phyloP scores from a whole-genome alignment of 2,113 vertebrate genomes.

The Archilochus colubris region DNA sequence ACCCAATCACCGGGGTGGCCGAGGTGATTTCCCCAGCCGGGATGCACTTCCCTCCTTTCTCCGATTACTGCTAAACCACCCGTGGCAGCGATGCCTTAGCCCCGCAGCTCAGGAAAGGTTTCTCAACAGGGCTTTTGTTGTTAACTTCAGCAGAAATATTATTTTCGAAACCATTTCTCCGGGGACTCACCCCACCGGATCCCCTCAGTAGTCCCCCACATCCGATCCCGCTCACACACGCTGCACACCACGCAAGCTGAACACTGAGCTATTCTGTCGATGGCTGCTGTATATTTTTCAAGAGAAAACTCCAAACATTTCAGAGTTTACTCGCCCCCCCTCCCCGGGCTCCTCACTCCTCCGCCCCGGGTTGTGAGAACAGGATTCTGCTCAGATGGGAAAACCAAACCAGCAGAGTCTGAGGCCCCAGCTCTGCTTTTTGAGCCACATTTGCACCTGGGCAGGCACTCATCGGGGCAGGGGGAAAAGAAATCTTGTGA shows the following conservation, averaged over 20 bases:
- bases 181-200: constrained; percentile 15
- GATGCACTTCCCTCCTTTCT: not conserved
- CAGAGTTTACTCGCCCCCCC: not conserved
- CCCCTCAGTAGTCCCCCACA: constrained; percentile 12
- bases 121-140: constrained; percentile 9
- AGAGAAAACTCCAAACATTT: constrained; percentile 9
- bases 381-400: not conserved
- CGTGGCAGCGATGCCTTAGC: not conserved
- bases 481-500: not conserved
- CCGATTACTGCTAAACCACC: not conserved
- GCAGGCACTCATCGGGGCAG: not conserved
- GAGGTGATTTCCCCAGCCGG: not conserved
- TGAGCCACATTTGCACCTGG: not conserved
- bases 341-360: not conserved
- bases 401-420: not conserved
- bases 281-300: not conserved
- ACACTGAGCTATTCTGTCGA: constrained; percentile 17
- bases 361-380: not conserved
- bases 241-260: not conserved
- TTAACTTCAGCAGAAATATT: not conserved
- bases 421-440: not conserved
- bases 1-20: not conserved
- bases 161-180: not conserved
- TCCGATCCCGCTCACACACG: not conserved
- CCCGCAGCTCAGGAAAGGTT: not conserved